Percentiles rank a stretch among this genome's conserved stretches.
These are phyloP conservation scores for Polydrusus tereticollis DNA, from an alignment of 2,888 invertebrate species.

Conservation along the genomic window DNA sequence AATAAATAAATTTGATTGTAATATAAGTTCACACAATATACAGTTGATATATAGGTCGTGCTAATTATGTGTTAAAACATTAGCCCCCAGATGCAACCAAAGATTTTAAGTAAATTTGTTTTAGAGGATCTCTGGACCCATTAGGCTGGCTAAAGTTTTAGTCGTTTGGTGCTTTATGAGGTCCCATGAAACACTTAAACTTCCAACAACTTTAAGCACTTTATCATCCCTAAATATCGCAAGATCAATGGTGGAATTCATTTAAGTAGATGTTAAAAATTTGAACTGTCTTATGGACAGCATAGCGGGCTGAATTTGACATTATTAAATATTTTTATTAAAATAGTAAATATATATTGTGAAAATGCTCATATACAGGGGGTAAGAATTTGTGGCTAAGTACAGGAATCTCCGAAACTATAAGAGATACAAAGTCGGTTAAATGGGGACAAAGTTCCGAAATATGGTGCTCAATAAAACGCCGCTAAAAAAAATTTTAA, in stretches of 20 bases:
- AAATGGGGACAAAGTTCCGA: no score
- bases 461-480: no score
- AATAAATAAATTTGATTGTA: no score
- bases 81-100: not conserved
- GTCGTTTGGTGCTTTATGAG: conserved; percentile 4
- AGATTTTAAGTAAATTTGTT: conserved; percentile 10
- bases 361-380: no score
- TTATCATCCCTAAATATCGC: conserved; percentile 12
- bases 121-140: not conserved
- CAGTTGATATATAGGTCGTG: not conserved
- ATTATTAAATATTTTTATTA: no score
- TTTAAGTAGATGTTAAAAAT: not conserved
- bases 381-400: no score
- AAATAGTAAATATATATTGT: no score
- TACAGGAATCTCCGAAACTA: no score
- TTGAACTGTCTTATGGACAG: not conserved
- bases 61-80: not conserved
- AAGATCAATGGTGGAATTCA: conserved; percentile 2
- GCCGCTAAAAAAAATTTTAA: no score
- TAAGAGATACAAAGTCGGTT: no score
- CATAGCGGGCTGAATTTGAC: no score
- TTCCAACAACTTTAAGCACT: conserved; percentile 4
- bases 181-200: conserved; percentile 5
- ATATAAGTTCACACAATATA: no score
- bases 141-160: conserved; percentile 12